These are phyloP conservation scores for Ganaspis sp. DNA, from an alignment of 1,140 invertebrate genomes.

Conservation along the genomic window DNA sequence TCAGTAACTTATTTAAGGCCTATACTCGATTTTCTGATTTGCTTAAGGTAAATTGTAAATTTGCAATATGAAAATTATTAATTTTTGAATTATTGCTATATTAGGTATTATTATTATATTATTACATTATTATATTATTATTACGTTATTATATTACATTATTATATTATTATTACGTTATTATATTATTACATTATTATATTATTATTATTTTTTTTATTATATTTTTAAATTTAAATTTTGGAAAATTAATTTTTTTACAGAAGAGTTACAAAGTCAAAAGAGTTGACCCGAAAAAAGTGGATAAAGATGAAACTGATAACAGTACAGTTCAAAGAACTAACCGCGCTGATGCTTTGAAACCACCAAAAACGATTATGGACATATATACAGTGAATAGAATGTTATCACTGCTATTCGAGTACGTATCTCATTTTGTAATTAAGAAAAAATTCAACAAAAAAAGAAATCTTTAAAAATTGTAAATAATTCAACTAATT, in stretches of 20 bases:
- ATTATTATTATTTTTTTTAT: neutral
- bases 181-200: too few species aligned
- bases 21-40: conserved; percentile 73
- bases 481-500: too few species aligned
- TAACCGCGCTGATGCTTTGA: conserved; percentile 56
- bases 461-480: too few species aligned
- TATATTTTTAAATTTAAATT: neutral
- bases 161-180: too few species aligned
- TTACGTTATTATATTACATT: too few species aligned
- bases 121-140: too few species aligned
- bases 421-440: conserved; percentile 72
- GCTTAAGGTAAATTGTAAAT: conserved; percentile 70
- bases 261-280: conserved; percentile 68
- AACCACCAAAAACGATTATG: conserved; percentile 72
- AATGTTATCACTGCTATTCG: conserved; percentile 71
- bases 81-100: too few species aligned
- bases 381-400: conserved; percentile 70
- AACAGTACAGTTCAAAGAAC: conserved; percentile 60
- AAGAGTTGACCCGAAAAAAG: conserved; percentile 70
- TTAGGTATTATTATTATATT: too few species aligned
- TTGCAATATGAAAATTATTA: too few species aligned
- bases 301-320: conserved; percentile 65
- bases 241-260: conserved; percentile 33
- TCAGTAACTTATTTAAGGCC: conserved; percentile 73
- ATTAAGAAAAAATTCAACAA: too few species aligned